Evolutionary conservation across 2,888 invertebrate genomes (phyloP).

Genomic region (Chloroclysta siterata): DNA sequence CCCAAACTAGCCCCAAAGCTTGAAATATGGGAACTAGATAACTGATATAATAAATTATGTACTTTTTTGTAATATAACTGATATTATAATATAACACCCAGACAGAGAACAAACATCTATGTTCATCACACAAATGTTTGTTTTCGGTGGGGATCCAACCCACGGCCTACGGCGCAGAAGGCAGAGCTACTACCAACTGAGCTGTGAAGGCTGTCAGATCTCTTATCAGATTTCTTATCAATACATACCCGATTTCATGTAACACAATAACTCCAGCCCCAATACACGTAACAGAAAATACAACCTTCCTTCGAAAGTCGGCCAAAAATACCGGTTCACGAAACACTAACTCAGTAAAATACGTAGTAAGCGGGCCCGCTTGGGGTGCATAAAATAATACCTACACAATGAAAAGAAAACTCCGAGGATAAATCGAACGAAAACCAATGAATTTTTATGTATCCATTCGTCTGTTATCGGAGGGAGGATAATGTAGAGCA

Average conservation of each 20-base stretch:
- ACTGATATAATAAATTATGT: no score
- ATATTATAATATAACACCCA: no score
- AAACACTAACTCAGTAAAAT: constrained; percentile 40
- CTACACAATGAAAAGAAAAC: constrained; percentile 66
- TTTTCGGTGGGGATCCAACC: no score
- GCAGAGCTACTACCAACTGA: no score
- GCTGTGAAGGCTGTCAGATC: no score
- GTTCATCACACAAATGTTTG: no score
- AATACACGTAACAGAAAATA: constrained; percentile 29
- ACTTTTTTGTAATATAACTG: no score
- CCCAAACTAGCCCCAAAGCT: no score
- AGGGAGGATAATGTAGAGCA: constrained; percentile 11
- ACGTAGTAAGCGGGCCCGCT: constrained; percentile 40
- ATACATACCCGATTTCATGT: neutral
- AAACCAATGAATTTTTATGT: constrained; percentile 70
- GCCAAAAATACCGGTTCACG: constrained; percentile 34
- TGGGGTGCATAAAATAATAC: constrained; percentile 75
- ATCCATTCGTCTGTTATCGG: constrained; percentile 50
- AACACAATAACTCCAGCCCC: constrained; percentile 29
- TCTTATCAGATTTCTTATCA: no score
- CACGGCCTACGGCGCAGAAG: no score
- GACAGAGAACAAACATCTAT: no score
- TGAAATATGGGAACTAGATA: no score
- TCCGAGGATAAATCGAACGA: constrained; percentile 61
- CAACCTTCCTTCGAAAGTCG: constrained; percentile 16